Conservation (phyloP, 1,140 invertebrate genomes). For the Drosophila tani region DNA sequence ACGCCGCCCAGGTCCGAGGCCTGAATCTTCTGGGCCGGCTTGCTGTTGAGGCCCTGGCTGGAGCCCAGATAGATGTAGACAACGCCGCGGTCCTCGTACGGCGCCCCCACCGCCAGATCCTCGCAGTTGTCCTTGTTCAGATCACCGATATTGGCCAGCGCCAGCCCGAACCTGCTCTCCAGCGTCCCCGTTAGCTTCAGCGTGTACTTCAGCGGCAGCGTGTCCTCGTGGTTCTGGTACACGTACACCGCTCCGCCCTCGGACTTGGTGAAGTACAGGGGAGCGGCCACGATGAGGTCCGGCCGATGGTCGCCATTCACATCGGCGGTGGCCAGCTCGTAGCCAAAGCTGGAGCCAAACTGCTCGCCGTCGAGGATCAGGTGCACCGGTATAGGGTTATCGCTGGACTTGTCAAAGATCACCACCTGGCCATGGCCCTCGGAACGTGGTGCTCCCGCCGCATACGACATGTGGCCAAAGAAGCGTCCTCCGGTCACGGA, state of each 20-base stretch:
- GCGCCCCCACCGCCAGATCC: constrained; percentile 96
- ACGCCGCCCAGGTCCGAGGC: constrained; percentile 79
- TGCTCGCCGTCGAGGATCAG: constrained; percentile 92
- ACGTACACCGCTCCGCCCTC: constrained; percentile 96
- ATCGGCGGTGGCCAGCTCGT: constrained; percentile 93
- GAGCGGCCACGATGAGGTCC: constrained; percentile 95
- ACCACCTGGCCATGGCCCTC: constrained; percentile 94
- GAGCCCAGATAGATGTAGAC: constrained; percentile 96
- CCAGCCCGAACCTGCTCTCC: constrained; percentile 94
- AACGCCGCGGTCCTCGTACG: constrained; percentile 93
- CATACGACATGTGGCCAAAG: constrained; percentile 90
- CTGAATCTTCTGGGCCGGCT: constrained; percentile 89
- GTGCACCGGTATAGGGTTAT: constrained; percentile 88
- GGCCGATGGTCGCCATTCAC: constrained; percentile 94
- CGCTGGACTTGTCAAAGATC: constrained; percentile 89
- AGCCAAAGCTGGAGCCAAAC: constrained; percentile 95
- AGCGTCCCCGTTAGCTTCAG: constrained; percentile 89
- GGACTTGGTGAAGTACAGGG: constrained; percentile 93
- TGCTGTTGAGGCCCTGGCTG: constrained; percentile 89
- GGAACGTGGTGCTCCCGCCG: constrained; percentile 93
- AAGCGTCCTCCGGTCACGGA: constrained; percentile 93
- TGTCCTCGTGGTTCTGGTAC: constrained; percentile 89
- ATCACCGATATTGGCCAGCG: constrained; percentile 94
- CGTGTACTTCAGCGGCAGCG: constrained; percentile 86
- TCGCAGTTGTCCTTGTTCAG: constrained; percentile 96